phyloP scores from a whole-genome alignment of 2,797 vertebrate genomes.

The Phoebastria nigripes region DNA sequence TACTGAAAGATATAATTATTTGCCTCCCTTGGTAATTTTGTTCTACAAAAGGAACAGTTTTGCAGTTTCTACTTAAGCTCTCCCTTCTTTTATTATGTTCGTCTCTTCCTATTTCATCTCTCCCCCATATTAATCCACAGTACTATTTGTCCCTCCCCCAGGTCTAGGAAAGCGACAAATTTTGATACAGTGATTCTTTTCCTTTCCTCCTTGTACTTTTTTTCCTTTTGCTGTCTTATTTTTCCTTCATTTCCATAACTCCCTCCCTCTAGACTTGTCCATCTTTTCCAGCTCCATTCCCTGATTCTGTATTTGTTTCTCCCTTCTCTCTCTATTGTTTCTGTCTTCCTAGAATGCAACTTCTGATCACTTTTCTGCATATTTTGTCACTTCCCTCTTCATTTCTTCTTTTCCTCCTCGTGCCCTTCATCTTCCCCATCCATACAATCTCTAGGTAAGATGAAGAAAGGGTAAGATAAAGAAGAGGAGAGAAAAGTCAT shows the following conservation, averaged over 20 bases:
- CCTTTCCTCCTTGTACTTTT: neutral
- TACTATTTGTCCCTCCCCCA: neutral
- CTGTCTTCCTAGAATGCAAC: neutral
- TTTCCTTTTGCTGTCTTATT: neutral
- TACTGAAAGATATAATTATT: constrained; percentile 33
- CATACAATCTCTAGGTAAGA: neutral
- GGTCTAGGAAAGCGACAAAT: neutral
- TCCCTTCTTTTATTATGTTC: neutral
- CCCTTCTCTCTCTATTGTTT: neutral
- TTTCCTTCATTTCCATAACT: neutral
- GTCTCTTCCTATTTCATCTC: neutral
- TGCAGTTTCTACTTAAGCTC: neutral
- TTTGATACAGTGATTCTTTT: neutral
- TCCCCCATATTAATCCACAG: neutral
- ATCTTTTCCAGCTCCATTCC: neutral
- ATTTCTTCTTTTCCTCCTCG: neutral
- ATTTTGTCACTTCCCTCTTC: neutral
- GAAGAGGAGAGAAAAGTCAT: neutral
- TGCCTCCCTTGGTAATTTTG: neutral
- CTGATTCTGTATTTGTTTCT: neutral
- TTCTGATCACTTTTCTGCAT: neutral
- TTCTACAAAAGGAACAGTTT: neutral
- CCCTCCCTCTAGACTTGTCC: neutral
- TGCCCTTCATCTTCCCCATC: neutral
- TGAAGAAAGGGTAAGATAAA: neutral